phyloP scores from a whole-genome alignment of 2,113 vertebrate genomes.

The Actenoides hombroni region DNA sequence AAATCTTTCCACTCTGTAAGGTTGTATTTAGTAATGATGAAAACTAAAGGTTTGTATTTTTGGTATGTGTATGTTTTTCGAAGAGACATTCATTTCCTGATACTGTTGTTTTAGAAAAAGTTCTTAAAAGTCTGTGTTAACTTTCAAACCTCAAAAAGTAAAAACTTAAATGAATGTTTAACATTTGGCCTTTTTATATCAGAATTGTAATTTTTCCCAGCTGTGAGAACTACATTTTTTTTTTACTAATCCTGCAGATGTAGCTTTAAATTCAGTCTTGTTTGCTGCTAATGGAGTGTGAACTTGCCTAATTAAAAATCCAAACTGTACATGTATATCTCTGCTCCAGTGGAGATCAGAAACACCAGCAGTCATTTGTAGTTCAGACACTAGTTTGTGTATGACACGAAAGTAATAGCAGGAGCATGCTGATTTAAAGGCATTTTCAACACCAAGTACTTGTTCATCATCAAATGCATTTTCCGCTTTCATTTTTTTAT shows the following conservation, averaged over 20 bases:
- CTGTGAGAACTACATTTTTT: not conserved
- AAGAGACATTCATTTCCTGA: not conserved
- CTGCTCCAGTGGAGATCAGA: conserved; percentile 11
- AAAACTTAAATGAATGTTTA: conserved; percentile 1
- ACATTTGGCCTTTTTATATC: not conserved
- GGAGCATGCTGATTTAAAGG: not conserved
- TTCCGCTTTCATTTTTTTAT: not conserved
- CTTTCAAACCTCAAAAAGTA: not conserved
- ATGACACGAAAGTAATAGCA: not conserved
- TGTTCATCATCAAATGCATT: conserved; percentile 33
- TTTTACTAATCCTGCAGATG: not conserved
- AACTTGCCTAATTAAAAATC: conserved; percentile 14
- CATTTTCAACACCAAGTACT: not conserved
- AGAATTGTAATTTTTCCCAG: not conserved
- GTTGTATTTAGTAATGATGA: not conserved
- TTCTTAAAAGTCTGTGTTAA: not conserved
- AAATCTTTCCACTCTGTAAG: not conserved
- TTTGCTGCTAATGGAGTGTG: conserved; percentile 8
- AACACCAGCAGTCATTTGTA: conserved; percentile 19
- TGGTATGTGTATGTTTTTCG: not conserved
- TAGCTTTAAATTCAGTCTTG: conserved; percentile 27
- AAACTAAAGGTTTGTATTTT: not conserved
- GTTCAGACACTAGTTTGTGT: not conserved
- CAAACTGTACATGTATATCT: not conserved
- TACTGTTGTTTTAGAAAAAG: not conserved